Percentiles rank a stretch among this genome's conserved stretches.
Evolutionary conservation across 2,797 vertebrate species (phyloP).

Genomic region (Silurus aristotelis): DNA sequence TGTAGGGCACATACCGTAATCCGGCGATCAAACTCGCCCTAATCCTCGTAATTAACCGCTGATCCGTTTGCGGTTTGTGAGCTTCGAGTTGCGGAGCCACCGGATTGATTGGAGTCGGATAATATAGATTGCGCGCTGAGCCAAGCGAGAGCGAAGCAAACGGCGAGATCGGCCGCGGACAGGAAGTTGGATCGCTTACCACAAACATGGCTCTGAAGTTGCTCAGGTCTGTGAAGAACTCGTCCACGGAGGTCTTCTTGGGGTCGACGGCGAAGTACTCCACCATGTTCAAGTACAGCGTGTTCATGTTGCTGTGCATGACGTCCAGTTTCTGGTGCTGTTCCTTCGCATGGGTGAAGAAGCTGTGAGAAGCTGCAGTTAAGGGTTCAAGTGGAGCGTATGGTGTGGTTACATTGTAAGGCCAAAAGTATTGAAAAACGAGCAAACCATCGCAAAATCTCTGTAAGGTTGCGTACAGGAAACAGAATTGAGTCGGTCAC

Average conservation of each 20-base stretch:
- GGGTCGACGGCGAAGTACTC: conserved; percentile 86
- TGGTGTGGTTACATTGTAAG: too few relatives aligned
- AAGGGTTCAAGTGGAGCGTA: conserved; percentile 59
- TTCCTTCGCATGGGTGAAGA: conserved; percentile 81
- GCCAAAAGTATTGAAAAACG: too few relatives aligned
- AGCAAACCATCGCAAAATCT: too few relatives aligned
- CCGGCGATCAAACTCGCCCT: conserved; percentile 7
- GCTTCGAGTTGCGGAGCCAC: background rate
- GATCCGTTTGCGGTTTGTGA: conserved; percentile 5
- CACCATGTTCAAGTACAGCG: conserved; percentile 83
- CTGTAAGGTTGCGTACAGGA: too few relatives aligned
- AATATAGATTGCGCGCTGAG: background rate
- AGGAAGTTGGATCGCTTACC: conserved; percentile 71
- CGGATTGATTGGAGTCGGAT: background rate
- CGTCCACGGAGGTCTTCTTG: conserved; percentile 93
- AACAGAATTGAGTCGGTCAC: too few relatives aligned
- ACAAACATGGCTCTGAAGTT: conserved; percentile 91
- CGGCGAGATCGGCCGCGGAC: background rate
- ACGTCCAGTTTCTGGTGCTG: conserved; percentile 84
- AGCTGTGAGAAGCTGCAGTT: conserved; percentile 78
- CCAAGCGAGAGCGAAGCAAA: background rate
- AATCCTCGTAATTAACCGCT: conserved; percentile 25
- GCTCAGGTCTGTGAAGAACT: conserved; percentile 90
- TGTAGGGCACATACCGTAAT: background rate
- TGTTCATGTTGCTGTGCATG: conserved; percentile 88